Evolutionary conservation across 2,797 vertebrate genomes (phyloP).

Genomic region (Kryptopterus vitreolus): DNA sequence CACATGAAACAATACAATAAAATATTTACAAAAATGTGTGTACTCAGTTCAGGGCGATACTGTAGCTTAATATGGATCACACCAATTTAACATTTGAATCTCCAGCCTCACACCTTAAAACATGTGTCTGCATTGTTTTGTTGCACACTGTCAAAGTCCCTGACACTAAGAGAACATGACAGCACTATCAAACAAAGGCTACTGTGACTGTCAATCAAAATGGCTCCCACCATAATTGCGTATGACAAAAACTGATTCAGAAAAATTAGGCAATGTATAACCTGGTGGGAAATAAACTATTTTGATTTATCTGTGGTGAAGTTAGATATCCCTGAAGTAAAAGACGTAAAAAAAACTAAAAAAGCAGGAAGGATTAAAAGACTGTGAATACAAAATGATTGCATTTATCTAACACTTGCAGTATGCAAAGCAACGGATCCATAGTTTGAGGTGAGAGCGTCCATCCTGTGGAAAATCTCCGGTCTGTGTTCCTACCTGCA

Average conservation of each 20-base stretch:
- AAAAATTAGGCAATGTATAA: slow-evolving; percentile 80
- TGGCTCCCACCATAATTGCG: slow-evolving; percentile 77
- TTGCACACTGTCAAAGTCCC: too few species aligned
- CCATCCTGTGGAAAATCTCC: too few species aligned
- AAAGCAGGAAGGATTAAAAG: not conserved
- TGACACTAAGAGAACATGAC: slow-evolving; percentile 82
- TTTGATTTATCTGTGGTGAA: slow-evolving; percentile 73
- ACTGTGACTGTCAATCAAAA: slow-evolving; percentile 82
- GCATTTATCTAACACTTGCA: slow-evolving; percentile 77
- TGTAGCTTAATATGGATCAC: slow-evolving; percentile 69
- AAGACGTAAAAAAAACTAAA: not conserved
- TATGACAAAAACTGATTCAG: slow-evolving; percentile 83
- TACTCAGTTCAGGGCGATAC: slow-evolving; percentile 64
- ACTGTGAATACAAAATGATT: not conserved
- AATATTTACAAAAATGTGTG: too few species aligned
- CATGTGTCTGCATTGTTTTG: slow-evolving; percentile 77
- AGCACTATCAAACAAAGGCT: slow-evolving; percentile 83
- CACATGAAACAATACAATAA: too few species aligned
- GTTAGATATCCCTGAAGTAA: not conserved
- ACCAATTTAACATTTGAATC: slow-evolving; percentile 66
- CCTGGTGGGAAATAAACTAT: slow-evolving; percentile 76
- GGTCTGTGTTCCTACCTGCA: too few species aligned
- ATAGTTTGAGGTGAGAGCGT: too few species aligned
- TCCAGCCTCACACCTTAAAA: slow-evolving; percentile 76
- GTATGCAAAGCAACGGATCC: too few species aligned